Conservation (phyloP, 2,888 invertebrate species). For the Leptopilina myrica region DNA sequence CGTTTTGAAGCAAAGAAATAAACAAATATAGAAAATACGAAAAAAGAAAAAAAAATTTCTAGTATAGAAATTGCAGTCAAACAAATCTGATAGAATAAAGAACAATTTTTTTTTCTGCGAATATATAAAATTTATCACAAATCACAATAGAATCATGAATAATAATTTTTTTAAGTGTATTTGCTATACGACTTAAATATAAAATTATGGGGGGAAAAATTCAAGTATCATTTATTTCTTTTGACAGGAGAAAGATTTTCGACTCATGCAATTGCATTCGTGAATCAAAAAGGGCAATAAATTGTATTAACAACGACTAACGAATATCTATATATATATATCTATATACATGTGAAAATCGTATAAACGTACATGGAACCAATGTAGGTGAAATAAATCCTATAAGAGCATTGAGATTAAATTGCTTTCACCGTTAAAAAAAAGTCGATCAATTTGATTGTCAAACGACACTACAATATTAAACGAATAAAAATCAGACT, state of each 20-base stretch:
- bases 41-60: too few relatives aligned
- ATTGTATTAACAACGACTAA: background rate
- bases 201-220: background rate
- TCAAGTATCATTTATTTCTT: conserved; percentile 11
- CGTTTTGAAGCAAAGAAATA: too few relatives aligned
- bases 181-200: background rate
- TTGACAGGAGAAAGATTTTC: background rate
- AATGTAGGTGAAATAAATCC: background rate
- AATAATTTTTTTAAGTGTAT: too few relatives aligned
- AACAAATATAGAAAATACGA: too few relatives aligned
- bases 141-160: too few relatives aligned
- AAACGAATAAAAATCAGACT: conserved; percentile 16
- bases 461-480: conserved; percentile 1
- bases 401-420: background rate
- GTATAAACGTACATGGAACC: background rate
- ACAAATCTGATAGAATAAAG: too few relatives aligned
- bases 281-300: conserved; percentile 1
- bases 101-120: too few relatives aligned
- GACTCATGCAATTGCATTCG: background rate
- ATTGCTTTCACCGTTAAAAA: conserved; percentile 14
- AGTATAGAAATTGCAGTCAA: too few relatives aligned
- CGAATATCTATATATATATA: background rate
- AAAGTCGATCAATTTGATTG: conserved; percentile 9
- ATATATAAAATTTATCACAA: too few relatives aligned
- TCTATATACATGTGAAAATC: background rate